These are phyloP conservation scores for Euwallacea similis DNA, from an alignment of 1,140 invertebrate species.

Conservation along the genomic window DNA sequence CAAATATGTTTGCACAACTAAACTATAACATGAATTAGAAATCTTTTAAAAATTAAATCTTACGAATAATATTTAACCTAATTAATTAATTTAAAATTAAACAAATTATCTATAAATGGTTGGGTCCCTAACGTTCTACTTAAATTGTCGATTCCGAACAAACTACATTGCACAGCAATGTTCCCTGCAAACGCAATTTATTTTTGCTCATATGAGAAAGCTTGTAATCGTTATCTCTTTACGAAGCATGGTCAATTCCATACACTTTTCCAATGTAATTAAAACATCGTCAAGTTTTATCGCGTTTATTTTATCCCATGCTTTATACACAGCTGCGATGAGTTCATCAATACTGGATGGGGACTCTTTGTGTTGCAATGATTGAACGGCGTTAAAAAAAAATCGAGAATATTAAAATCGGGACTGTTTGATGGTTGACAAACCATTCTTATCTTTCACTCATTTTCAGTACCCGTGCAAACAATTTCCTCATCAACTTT, in stretches of 20 bases:
- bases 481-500: not conserved
- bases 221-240: too few relatives aligned
- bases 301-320: not conserved
- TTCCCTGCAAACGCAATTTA: too few relatives aligned
- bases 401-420: conserved; percentile 9
- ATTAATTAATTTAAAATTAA: too few relatives aligned
- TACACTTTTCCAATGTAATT: not conserved
- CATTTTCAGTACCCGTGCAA: not conserved
- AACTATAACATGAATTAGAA: not conserved
- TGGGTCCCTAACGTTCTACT: too few relatives aligned
- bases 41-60: not conserved
- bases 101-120: too few relatives aligned
- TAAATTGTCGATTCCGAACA: too few relatives aligned
- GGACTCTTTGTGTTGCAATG: not conserved
- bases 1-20: not conserved
- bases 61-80: not conserved
- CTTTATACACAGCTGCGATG: too few relatives aligned
- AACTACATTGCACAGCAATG: too few relatives aligned
- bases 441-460: not conserved
- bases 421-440: not conserved
- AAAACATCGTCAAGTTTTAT: not conserved
- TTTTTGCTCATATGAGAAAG: too few relatives aligned
- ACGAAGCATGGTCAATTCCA: not conserved
- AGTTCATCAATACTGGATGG: not conserved
- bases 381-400: conserved; percentile 5